Conservation (phyloP, 2,888 invertebrate species). For the Lycaena phlaeas region DNA sequence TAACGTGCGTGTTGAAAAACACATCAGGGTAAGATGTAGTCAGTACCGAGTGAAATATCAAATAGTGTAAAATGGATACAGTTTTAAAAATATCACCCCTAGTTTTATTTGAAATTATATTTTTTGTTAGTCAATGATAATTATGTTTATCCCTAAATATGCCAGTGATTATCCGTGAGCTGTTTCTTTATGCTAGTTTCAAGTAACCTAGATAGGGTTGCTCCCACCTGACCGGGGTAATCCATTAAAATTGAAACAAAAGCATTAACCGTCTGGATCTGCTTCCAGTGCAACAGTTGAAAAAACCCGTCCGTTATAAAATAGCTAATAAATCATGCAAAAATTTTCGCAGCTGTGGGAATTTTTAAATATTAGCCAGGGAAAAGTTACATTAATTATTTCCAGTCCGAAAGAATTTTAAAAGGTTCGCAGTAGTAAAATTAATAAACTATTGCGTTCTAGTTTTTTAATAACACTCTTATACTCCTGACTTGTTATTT, state of each 20-base stretch:
- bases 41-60: no score
- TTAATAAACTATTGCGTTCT: no score
- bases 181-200: neutral
- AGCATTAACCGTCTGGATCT: slow-evolving; percentile 3
- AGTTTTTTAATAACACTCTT: no score
- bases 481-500: no score
- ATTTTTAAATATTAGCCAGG: slow-evolving; percentile 6
- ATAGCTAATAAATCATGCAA: slow-evolving; percentile 7
- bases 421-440: neutral
- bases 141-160: no score
- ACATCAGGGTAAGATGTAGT: no score
- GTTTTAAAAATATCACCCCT: no score
- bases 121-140: no score
- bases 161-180: neutral
- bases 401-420: neutral
- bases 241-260: slow-evolving; percentile 8
- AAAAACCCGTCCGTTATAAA: slow-evolving; percentile 4
- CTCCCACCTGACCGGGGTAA: slow-evolving; percentile 6
- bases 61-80: no score
- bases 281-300: slow-evolving; percentile 4
- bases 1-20: no score
- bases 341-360: slow-evolving; percentile 2
- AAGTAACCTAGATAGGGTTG: slow-evolving; percentile 6
- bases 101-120: no score
- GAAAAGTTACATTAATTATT: slow-evolving; percentile 8